Evolutionary conservation across 1,140 invertebrate genomes (phyloP).

Genomic region (Drosophila nasuta): DNA sequence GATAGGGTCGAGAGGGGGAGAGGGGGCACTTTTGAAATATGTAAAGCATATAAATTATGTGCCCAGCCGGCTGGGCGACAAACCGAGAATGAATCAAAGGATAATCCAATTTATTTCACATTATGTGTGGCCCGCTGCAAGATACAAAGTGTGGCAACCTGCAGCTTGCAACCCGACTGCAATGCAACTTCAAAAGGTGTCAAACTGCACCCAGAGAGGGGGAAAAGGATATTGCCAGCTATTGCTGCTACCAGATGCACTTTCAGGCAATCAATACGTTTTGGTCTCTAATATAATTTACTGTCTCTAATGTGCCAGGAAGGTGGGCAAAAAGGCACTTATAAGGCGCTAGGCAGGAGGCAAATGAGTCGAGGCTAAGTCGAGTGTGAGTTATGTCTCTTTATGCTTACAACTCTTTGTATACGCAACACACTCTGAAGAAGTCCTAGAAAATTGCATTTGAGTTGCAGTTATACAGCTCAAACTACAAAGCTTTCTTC

Average conservation of each 20-base stretch:
- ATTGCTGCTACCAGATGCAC: conserved; percentile 29
- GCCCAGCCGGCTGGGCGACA: conserved; percentile 68
- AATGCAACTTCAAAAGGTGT: conserved; percentile 67
- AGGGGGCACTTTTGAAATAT: conserved; percentile 72
- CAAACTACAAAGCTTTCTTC: too few species aligned
- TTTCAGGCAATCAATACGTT: conserved; percentile 79
- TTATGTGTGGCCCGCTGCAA: conserved; percentile 44
- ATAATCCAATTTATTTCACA: conserved; percentile 84
- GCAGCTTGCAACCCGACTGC: conserved; percentile 29
- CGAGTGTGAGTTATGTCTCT: not conserved
- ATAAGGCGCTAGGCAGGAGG: conserved; percentile 12
- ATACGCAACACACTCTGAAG: not conserved
- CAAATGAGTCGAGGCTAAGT: conserved; percentile 24
- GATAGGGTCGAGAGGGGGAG: too few species aligned
- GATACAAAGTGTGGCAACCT: conserved; percentile 36
- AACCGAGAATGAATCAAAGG: conserved; percentile 84
- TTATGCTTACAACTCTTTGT: not conserved
- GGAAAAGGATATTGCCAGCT: not conserved
- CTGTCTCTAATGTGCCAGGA: conserved; percentile 63
- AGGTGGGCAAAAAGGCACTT: conserved; percentile 39
- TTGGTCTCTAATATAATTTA: conserved; percentile 82
- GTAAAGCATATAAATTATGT: conserved; percentile 83
- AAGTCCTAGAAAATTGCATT: not conserved
- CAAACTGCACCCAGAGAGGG: conserved; percentile 40
- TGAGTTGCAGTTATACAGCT: not conserved